Percentiles rank a stretch among this genome's conserved stretches.
Evolutionary conservation across 2,888 invertebrate genomes (phyloP).

Genomic region (Morpho helenor): DNA sequence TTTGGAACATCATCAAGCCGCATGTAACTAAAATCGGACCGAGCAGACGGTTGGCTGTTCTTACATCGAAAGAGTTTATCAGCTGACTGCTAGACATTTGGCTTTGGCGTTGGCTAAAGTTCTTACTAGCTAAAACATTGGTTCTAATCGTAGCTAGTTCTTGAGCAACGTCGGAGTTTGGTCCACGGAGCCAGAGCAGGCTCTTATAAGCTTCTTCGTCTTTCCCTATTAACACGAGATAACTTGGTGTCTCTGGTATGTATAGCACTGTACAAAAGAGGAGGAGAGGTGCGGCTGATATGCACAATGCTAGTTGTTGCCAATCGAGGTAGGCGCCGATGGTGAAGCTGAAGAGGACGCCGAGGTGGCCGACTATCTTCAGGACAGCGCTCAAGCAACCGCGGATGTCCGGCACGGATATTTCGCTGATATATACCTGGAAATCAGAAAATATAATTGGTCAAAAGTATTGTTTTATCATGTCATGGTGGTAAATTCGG

Average conservation of each 20-base stretch:
- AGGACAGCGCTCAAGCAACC: conserved; percentile 92
- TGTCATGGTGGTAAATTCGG: too few species aligned
- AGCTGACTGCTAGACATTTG: conserved; percentile 66
- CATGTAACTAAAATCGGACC: conserved; percentile 90
- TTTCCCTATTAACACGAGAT: conserved; percentile 86
- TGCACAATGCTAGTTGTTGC: conserved; percentile 90
- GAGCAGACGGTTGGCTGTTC: conserved; percentile 70
- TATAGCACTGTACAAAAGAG: conserved; percentile 87
- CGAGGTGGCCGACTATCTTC: conserved; percentile 91
- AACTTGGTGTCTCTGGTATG: conserved; percentile 94
- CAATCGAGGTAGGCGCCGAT: conserved; percentile 91
- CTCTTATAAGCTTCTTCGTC: conserved; percentile 83
- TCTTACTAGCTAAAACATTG: conserved; percentile 80
- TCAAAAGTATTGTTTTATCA: too few species aligned
- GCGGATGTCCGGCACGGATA: conserved; percentile 90
- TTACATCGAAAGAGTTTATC: conserved; percentile 60
- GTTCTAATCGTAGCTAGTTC: conserved; percentile 86
- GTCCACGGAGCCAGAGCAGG: conserved; percentile 90
- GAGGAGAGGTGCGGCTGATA: conserved; percentile 87
- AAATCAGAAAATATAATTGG: conserved; percentile 31
- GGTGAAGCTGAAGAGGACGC: conserved; percentile 90
- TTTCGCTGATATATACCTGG: conserved; percentile 94
- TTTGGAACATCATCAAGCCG: conserved; percentile 93
- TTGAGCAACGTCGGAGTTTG: conserved; percentile 86
- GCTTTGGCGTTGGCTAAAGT: conserved; percentile 69